These are phyloP conservation scores for Drosophila arawakana DNA, from an alignment of 1,140 invertebrate genomes.

Conservation along the genomic window DNA sequence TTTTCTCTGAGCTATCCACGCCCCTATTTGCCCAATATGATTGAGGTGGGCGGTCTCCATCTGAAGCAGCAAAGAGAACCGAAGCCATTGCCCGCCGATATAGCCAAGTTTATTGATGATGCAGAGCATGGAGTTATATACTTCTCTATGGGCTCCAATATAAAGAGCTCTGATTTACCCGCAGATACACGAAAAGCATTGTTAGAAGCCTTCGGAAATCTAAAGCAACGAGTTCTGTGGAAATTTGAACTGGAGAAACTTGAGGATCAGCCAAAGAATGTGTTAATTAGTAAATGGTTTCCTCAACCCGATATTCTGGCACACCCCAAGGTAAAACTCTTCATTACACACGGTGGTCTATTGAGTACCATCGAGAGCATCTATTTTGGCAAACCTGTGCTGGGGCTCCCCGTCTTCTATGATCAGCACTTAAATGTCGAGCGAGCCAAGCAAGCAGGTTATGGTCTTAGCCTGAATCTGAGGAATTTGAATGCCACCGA, in stretches of 20 bases:
- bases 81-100: conserved; percentile 78
- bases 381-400: conserved; percentile 88
- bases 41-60: conserved; percentile 85
- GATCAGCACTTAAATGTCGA: conserved; percentile 87
- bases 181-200: conserved; percentile 84
- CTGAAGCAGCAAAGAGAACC: conserved; percentile 84
- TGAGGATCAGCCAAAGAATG: conserved; percentile 86
- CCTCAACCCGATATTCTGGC: conserved; percentile 90
- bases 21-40: conserved; percentile 86
- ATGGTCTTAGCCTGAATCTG: conserved; percentile 77
- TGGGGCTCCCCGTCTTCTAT: conserved; percentile 89
- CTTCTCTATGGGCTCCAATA: conserved; percentile 89
- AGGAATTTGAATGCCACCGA: conserved; percentile 44
- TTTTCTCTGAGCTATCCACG: conserved; percentile 85
- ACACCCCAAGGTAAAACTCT: conserved; percentile 88
- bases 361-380: conserved; percentile 90
- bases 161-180: conserved; percentile 86
- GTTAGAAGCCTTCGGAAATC: conserved; percentile 85
- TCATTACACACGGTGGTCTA: conserved; percentile 90
- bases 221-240: conserved; percentile 86
- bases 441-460: conserved; percentile 84
- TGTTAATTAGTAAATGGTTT: conserved; percentile 88
- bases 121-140: conserved; percentile 88
- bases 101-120: conserved; percentile 85
- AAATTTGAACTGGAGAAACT: conserved; percentile 86